phyloP scores from a whole-genome alignment of 2,113 vertebrate genomes.

The Cyphomyrus discorhynchus region DNA sequence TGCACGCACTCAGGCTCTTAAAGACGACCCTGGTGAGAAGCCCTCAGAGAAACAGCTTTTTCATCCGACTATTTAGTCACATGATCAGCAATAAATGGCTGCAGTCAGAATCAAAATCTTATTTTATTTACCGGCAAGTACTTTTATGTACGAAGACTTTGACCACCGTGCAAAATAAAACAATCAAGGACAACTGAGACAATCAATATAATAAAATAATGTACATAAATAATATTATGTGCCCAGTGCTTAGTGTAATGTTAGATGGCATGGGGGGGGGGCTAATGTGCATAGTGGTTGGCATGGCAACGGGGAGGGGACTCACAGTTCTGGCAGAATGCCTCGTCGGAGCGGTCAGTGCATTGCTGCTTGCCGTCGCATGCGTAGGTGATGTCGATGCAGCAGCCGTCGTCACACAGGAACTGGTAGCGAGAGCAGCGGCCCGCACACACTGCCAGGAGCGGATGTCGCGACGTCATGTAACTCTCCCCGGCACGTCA shows the following conservation, averaged over 20 bases:
- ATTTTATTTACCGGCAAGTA: neutral
- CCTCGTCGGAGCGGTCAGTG: slow-evolving; percentile 85
- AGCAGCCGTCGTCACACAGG: slow-evolving; percentile 88
- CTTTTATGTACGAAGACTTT: neutral
- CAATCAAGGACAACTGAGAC: neutral
- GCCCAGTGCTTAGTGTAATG: neutral
- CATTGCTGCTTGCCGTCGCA: slow-evolving; percentile 86
- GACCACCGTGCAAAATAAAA: neutral
- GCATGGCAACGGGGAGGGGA: slow-evolving; percentile 15
- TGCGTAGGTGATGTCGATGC: slow-evolving; percentile 84
- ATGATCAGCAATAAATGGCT: neutral
- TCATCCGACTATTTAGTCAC: neutral
- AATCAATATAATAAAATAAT: neutral
- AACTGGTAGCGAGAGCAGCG: slow-evolving; percentile 87
- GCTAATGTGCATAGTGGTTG: neutral
- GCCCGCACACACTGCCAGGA: slow-evolving; percentile 67
- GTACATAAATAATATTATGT: neutral
- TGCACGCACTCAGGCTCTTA: neutral
- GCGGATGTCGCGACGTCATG: neutral
- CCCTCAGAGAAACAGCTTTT: neutral
- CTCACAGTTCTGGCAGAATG: slow-evolving; percentile 85
- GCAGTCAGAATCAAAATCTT: neutral
- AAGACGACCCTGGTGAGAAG: neutral
- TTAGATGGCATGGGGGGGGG: neutral
- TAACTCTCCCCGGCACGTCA: neutral